A percentile compares a stretch with the other conserved stretches of the same genome.
Conservation (phyloP, 2,888 invertebrate species). For the Rhogogaster chlorosoma region DNA sequence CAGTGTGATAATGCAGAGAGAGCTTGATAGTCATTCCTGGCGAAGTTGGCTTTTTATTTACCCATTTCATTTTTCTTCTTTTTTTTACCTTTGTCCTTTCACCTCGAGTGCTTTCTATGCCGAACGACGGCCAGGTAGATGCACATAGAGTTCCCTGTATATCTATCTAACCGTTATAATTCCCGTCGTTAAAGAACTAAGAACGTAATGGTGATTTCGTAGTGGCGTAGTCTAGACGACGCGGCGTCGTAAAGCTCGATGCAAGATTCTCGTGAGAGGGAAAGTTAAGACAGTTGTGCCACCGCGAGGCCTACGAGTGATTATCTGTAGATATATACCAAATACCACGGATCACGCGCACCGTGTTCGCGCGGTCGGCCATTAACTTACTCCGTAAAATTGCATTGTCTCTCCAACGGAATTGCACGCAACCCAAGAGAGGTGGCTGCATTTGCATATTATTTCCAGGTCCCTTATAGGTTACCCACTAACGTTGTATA, state of each 20-base stretch:
- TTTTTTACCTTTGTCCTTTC: constrained; percentile 21
- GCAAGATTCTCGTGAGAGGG: constrained; percentile 65
- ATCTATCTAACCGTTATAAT: constrained; percentile 26
- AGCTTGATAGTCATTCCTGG: background rate
- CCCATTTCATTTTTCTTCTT: background rate
- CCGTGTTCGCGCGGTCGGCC: constrained; percentile 45
- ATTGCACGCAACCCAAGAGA: constrained; percentile 54
- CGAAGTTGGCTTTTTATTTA: background rate
- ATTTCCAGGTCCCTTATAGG: constrained; percentile 51
- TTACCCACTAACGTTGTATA: constrained; percentile 48
- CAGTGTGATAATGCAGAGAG: background rate
- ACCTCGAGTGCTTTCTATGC: constrained; percentile 30
- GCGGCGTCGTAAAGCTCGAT: constrained; percentile 14
- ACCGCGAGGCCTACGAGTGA: constrained; percentile 63
- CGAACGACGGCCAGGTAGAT: constrained; percentile 11
- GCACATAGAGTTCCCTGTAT: background rate
- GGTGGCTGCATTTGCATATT: constrained; percentile 49
- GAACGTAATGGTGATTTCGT: constrained; percentile 21
- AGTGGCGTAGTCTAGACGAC: background rate
- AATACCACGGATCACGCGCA: constrained; percentile 76
- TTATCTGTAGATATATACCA: constrained; percentile 77
- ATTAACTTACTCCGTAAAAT: constrained; percentile 61
- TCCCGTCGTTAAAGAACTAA: background rate
- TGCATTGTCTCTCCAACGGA: constrained; percentile 69
- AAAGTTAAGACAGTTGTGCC: constrained; percentile 62